Evolutionary conservation across 2,113 vertebrate species (phyloP).

Genomic region (Sinocyclocheilus grahami): DNA sequence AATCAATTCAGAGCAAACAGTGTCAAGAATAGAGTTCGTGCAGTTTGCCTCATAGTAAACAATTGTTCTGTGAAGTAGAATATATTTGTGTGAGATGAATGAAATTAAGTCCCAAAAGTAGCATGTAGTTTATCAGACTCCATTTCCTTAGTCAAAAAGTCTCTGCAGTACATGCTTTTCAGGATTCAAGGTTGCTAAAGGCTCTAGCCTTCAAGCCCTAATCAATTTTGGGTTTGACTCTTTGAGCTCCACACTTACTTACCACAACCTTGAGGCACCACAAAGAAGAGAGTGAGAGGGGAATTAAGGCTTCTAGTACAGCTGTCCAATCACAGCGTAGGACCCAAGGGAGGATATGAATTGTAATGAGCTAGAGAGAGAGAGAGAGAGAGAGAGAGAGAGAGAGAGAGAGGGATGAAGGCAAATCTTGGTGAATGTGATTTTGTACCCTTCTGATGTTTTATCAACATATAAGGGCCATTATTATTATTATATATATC

Average conservation of each 20-base stretch:
- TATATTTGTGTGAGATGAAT: slow-evolving; percentile 9
- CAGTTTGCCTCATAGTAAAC: not conserved
- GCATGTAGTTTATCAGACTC: slow-evolving; percentile 45
- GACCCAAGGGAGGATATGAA: no score
- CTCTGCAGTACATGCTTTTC: slow-evolving; percentile 53
- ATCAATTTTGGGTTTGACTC: slow-evolving; percentile 65
- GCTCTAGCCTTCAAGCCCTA: slow-evolving; percentile 60
- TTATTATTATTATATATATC: no score
- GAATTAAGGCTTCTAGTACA: not conserved
- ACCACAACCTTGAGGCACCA: slow-evolving; percentile 63
- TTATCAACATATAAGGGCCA: no score
- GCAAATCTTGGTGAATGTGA: not conserved
- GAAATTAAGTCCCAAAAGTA: slow-evolving; percentile 33
- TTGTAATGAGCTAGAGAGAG: no score
- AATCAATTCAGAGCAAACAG: not conserved
- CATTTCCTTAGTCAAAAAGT: slow-evolving; percentile 51
- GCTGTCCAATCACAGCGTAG: no score
- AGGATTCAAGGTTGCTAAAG: slow-evolving; percentile 65
- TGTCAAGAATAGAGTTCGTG: not conserved
- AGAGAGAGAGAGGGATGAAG: not conserved
- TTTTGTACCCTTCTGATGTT: not conserved
- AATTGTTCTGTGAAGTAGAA: not conserved
- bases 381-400: no score
- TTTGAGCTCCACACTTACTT: slow-evolving; percentile 54
- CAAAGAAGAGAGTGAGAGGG: slow-evolving; percentile 16